Base-by-base conservation (phyloP, 2,888 invertebrate genomes). In the Pristionchus fissidentatus region DNA sequence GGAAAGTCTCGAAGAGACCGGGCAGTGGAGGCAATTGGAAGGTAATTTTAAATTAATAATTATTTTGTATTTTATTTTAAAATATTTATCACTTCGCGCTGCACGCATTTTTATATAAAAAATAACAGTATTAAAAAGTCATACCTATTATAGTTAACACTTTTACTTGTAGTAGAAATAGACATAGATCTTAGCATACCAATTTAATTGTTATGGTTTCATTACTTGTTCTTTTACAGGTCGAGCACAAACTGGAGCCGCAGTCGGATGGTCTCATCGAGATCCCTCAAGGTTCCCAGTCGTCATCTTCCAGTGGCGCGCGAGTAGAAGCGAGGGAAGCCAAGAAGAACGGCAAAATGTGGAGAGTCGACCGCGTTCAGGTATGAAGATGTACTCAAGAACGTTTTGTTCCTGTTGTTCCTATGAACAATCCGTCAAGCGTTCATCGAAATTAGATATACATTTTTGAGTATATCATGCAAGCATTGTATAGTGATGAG, bases 281-380 rank as follows among this genome's bases (percentile, higher is more conserved):
- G 41, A 43, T 70, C 15, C n/a, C n/a, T n/a, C n/a, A n/a, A n/a
- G n/a, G n/a, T n/a, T n/a, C n/a, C n/a, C n/a, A n/a, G 41, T 55
- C 22, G 3, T 26, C n/a, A 22, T 8, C 43, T 35, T 32, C 32
- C 29, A 57, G 79, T 41, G 57, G 55, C 15, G 55, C 43, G 22
- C 41, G 41, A 26, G 79, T 8, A 3, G 79, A 81, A 29, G 55
- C 35, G 32, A 81, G 62, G 32, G 46, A 62, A 32, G 80, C 80
- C 19, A 81, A 81, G 62, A 81, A 32, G 46, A 62, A 81, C 15
- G 80, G 80, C 4, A 81, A 81, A 22, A 46, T 81, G 43, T 81
- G 80, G 80, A 81, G 80, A 46, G 80, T 81, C 29, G 80, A 81
- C 32, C 19, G 80, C 60, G 80, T 81, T 26, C 80, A 80, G 60